phyloP scores from a whole-genome alignment of 2,888 invertebrate species.

The Xanthorhoe spadicearia region DNA sequence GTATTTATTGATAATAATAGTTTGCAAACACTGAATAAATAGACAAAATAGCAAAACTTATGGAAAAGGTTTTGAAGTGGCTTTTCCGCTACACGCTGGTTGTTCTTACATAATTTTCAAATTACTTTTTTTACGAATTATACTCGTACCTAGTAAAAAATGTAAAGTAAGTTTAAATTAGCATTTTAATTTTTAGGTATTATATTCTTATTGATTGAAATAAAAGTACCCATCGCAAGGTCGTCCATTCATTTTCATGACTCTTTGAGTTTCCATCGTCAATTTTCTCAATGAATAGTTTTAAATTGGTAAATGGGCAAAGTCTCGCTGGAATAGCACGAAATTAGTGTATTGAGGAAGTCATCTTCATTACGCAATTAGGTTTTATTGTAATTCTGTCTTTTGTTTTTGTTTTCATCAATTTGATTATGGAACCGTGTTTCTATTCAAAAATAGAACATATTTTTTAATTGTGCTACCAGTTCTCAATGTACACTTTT shows the following conservation, averaged over 20 bases:
- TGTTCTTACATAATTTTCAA: too few relatives aligned
- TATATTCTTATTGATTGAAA: neutral
- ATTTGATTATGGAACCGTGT: conserved; percentile 8
- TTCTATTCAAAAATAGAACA: conserved; percentile 8
- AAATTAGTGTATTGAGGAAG: conserved; percentile 43
- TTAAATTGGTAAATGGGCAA: conserved; percentile 45
- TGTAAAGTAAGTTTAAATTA: too few relatives aligned
- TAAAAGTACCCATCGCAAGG: conserved; percentile 8
- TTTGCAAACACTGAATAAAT: too few relatives aligned
- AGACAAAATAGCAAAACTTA: too few relatives aligned
- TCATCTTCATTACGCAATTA: conserved; percentile 36
- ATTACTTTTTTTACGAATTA: too few relatives aligned
- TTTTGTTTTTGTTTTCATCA: conserved; percentile 21
- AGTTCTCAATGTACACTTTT: neutral
- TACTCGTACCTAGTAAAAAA: too few relatives aligned
- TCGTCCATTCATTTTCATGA: conserved; percentile 13
- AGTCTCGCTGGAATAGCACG: conserved; percentile 34
- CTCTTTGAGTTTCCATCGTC: conserved; percentile 20
- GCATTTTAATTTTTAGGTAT: too few relatives aligned
- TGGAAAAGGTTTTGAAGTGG: too few relatives aligned
- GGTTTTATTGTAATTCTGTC: conserved; percentile 28
- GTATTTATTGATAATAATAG: neutral
- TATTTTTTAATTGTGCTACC: neutral
- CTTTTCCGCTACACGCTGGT: too few relatives aligned
- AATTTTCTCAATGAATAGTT: conserved; percentile 43